Conservation (phyloP, 2,888 invertebrate genomes). For the Oxycera nigricornis region DNA sequence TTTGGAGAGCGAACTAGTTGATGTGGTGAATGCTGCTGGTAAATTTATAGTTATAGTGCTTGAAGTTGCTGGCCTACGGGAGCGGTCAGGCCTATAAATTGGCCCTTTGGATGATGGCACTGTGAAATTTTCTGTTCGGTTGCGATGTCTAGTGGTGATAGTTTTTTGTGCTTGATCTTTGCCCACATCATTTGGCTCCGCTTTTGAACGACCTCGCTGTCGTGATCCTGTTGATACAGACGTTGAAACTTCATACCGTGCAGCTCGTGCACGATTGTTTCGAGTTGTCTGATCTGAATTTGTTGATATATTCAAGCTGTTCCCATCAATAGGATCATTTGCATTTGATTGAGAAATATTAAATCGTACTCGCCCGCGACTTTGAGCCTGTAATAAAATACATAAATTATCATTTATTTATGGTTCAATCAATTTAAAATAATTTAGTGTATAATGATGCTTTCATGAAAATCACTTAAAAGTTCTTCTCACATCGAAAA, state of each 20-base stretch:
- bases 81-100: background rate
- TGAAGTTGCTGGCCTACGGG: slow-evolving; percentile 22
- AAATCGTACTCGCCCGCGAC: slow-evolving; percentile 49
- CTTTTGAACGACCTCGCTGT: slow-evolving; percentile 45
- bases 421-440: too few species aligned
- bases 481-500: too few species aligned
- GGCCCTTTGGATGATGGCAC: background rate
- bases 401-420: too few species aligned
- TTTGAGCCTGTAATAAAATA: slow-evolving; percentile 50
- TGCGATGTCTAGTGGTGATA: background rate
- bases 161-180: background rate
- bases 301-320: slow-evolving; percentile 16
- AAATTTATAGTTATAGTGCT: too few species aligned
- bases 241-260: slow-evolving; percentile 37
- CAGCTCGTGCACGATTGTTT: slow-evolving; percentile 41
- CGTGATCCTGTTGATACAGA: slow-evolving; percentile 40
- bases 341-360: background rate
- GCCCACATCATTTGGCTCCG: background rate
- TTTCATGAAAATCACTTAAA: too few species aligned
- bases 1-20: background rate
- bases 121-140: slow-evolving; percentile 26
- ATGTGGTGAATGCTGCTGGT: too few species aligned
- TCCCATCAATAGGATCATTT: slow-evolving; percentile 5
- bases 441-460: too few species aligned
- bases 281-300: slow-evolving; percentile 38